These are phyloP conservation scores for Dinoponera quadriceps DNA, from an alignment of 1,140 invertebrate species.

Conservation along the genomic window DNA sequence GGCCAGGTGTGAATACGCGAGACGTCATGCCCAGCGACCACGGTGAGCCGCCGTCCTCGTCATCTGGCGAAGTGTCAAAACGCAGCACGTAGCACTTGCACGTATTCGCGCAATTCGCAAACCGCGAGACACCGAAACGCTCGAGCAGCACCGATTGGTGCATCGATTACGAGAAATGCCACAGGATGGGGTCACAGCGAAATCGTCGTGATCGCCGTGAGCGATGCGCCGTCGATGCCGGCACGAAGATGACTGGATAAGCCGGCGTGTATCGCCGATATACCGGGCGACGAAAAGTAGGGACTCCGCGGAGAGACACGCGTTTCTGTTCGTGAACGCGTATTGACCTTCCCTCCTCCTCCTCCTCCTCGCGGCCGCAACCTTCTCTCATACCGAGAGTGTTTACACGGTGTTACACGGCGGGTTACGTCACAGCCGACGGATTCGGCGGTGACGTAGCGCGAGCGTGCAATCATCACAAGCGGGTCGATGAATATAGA, in stretches of 20 bases:
- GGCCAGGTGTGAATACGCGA: not conserved
- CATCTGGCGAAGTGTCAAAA: conserved; percentile 33
- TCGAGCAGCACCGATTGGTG: not conserved
- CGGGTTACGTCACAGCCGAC: conserved; percentile 40
- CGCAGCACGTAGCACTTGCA: not conserved
- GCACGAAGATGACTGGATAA: conserved; percentile 35
- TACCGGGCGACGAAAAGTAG: conserved; percentile 12
- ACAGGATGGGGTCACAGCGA: not conserved
- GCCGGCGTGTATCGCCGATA: not conserved
- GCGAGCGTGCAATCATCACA: conserved; percentile 7
- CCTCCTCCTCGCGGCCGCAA: not conserved
- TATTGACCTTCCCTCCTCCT: conserved; percentile 49
- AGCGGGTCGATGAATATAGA: conserved; percentile 6
- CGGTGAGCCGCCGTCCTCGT: not conserved
- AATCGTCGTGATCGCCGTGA: not conserved
- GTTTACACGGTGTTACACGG: conserved; percentile 15
- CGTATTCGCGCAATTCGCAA: not conserved
- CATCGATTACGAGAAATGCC: not conserved
- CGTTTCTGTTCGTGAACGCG: conserved; percentile 6
- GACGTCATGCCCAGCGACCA: conserved; percentile 17
- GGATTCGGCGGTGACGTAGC: conserved; percentile 41
- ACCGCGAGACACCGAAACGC: not conserved
- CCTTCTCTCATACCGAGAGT: conserved; percentile 40
- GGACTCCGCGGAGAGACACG: conserved; percentile 24
- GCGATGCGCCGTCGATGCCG: conserved; percentile 17